A percentile compares a stretch with the other conserved stretches of the same genome.
phyloP scores from a whole-genome alignment of 1,140 invertebrate species.

The Artemia franciscana region DNA sequence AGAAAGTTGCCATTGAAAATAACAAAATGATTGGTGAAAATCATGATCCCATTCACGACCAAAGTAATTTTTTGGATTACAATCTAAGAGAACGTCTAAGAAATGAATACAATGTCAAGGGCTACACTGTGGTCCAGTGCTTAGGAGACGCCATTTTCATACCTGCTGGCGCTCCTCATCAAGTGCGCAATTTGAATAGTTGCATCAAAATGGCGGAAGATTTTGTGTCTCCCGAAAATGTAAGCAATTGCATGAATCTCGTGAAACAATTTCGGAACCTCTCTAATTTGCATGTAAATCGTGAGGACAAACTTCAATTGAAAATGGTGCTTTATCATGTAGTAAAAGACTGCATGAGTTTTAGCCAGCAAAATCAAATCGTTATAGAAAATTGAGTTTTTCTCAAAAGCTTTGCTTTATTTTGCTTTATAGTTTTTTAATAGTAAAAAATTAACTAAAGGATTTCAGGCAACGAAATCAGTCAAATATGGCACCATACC shows the following conservation, averaged over 20 bases:
- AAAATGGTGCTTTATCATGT: constrained; percentile 97
- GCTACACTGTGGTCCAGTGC: constrained; percentile 86
- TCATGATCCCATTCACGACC: constrained; percentile 93
- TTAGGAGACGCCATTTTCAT: constrained; percentile 91
- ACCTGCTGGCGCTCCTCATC: constrained; percentile 89
- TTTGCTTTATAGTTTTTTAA: too few species aligned
- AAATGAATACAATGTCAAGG: constrained; percentile 77
- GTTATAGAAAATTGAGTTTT: too few species aligned
- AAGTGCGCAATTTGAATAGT: constrained; percentile 86
- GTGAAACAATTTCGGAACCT: constrained; percentile 86
- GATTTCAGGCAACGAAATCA: too few species aligned
- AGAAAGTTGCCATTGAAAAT: constrained; percentile 56
- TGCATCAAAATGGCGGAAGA: constrained; percentile 96
- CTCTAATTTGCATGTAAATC: constrained; percentile 88
- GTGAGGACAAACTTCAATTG: constrained; percentile 93
- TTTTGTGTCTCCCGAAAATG: constrained; percentile 92
- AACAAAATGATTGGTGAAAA: constrained; percentile 61
- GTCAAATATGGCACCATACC: too few species aligned
- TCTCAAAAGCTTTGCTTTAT: too few species aligned
- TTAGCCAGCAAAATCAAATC: too few species aligned
- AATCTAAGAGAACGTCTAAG: constrained; percentile 62
- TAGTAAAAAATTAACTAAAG: too few species aligned
- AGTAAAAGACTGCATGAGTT: constrained; percentile 77
- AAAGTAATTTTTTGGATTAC: constrained; percentile 82
- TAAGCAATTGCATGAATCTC: constrained; percentile 83